Conservation (phyloP, 2,113 vertebrate genomes). For the Cryptotis parvus region DNA sequence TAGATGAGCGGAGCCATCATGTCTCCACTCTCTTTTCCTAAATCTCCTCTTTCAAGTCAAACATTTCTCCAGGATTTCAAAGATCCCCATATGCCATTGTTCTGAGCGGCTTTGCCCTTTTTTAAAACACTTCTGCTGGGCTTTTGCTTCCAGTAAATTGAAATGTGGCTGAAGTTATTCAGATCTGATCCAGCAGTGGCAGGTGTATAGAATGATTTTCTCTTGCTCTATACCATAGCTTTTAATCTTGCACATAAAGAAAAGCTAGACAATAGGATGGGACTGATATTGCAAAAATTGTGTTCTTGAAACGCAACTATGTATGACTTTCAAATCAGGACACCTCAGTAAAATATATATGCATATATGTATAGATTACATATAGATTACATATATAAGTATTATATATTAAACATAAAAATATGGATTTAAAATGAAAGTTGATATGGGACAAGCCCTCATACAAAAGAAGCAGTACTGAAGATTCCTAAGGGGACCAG, state of each 20-base stretch:
- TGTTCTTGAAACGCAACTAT: no score
- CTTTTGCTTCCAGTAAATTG: constrained; percentile 3
- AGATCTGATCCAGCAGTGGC: neutral
- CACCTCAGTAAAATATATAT: no score
- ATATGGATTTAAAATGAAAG: no score
- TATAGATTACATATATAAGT: no score
- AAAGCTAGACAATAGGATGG: neutral
- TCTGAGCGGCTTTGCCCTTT: neutral
- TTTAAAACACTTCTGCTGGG: neutral
- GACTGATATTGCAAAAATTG: no score
- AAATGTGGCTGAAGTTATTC: neutral
- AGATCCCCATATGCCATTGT: neutral
- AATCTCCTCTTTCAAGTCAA: neutral
- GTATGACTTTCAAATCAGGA: no score
- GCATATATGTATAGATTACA: no score
- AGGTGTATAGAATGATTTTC: neutral
- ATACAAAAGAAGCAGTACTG: neutral
- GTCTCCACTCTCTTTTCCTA: neutral
- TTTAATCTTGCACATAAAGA: neutral
- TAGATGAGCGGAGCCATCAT: neutral
- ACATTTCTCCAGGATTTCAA: neutral
- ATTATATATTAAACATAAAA: no score
- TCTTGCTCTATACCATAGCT: neutral
- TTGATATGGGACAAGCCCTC: no score
- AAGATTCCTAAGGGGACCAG: neutral